phyloP scores from a whole-genome alignment of 2,797 vertebrate genomes.

The Pipistrellus pygmaeus region DNA sequence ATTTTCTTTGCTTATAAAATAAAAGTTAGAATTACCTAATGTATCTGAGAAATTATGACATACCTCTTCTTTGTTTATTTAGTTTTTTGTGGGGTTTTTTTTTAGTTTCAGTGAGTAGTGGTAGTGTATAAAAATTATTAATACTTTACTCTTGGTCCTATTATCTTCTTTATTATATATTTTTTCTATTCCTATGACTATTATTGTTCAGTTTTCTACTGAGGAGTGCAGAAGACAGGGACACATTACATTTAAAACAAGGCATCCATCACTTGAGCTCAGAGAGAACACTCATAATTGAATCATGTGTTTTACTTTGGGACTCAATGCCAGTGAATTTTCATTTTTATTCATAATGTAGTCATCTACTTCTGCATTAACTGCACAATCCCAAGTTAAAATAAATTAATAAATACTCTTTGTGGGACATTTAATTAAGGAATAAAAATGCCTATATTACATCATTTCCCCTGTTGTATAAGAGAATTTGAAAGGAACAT shows the following conservation, averaged over 20 bases:
- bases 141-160: neutral
- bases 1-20: slow-evolving; percentile 55
- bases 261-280: slow-evolving; percentile 33
- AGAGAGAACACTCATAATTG: slow-evolving; percentile 62
- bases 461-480: neutral
- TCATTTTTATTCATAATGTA: slow-evolving; percentile 52
- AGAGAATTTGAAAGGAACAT: slow-evolving; percentile 40
- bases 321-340: neutral
- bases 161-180: neutral
- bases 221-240: slow-evolving; percentile 11
- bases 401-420: slow-evolving; percentile 42
- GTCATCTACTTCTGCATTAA: slow-evolving; percentile 45
- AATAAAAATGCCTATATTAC: neutral
- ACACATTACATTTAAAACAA: slow-evolving; percentile 57
- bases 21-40: neutral
- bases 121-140: slow-evolving; percentile 25
- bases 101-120: neutral
- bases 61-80: neutral
- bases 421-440: neutral
- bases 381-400: slow-evolving; percentile 23
- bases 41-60: neutral
- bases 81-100: neutral
- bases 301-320: slow-evolving; percentile 4
- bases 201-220: slow-evolving; percentile 39
- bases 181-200: neutral